Evolutionary conservation across 2,888 invertebrate species (phyloP).

Genomic region (Synanthedon formicaeformis): DNA sequence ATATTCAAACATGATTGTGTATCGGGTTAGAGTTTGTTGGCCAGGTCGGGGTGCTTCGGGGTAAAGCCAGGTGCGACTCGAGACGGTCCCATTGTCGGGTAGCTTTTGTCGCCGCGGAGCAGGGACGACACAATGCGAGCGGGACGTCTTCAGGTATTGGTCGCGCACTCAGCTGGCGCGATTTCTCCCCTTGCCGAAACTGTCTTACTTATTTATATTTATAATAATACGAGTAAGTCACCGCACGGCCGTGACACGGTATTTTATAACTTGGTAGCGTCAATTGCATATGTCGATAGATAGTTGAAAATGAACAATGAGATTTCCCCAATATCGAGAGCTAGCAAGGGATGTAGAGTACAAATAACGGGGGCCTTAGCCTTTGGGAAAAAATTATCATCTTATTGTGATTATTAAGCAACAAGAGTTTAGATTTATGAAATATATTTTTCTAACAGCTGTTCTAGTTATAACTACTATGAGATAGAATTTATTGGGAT

Average conservation of each 20-base stretch:
- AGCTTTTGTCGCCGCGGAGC: constrained; percentile 23
- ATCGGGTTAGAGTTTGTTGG: constrained; percentile 26
- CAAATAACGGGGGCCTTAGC: no score
- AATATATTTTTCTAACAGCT: no score
- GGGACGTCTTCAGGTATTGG: constrained; percentile 66
- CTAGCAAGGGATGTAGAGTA: no score
- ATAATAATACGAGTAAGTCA: constrained; percentile 27
- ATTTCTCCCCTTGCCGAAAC: constrained; percentile 23
- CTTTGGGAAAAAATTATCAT: no score
- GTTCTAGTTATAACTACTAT: no score
- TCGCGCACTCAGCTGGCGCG: constrained; percentile 61
- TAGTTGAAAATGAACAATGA: neutral
- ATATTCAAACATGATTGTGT: neutral
- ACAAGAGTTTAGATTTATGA: no score
- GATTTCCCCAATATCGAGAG: no score
- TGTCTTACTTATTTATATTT: constrained; percentile 14
- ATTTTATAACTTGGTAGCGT: constrained; percentile 5
- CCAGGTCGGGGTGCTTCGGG: constrained; percentile 30
- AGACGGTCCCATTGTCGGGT: constrained; percentile 50
- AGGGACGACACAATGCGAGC: constrained; percentile 55
- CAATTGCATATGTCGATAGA: neutral
- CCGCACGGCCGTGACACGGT: constrained; percentile 29
- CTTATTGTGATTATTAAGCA: no score
- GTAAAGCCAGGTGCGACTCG: constrained; percentile 52
- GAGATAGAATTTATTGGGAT: no score